phyloP scores from a whole-genome alignment of 2,113 vertebrate species.

The Engraulis encrasicolus region DNA sequence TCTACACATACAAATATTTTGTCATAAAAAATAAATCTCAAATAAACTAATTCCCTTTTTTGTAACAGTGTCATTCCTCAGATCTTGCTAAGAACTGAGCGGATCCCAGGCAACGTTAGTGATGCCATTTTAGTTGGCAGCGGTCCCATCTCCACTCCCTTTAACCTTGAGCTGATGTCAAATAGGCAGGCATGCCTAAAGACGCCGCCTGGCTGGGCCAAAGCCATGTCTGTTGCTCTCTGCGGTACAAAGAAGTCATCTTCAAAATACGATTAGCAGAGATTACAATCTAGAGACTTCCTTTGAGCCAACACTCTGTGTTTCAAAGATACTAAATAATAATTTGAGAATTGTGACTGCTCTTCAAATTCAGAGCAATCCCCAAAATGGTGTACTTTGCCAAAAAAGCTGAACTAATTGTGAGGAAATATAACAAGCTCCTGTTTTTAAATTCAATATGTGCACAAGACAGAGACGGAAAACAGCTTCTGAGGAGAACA shows the following conservation, averaged over 20 bases:
- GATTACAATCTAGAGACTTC: neutral
- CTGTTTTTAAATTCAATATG: neutral
- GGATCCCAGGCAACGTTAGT: neutral
- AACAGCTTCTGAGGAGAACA: neutral
- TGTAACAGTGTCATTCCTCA: neutral
- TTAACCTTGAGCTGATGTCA: constrained; percentile 17
- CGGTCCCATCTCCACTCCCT: neutral
- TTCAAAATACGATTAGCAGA: neutral
- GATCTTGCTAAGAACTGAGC: neutral
- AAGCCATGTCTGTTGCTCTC: too few relatives aligned
- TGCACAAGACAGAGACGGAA: neutral
- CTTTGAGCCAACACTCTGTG: neutral
- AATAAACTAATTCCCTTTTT: neutral
- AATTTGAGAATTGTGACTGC: neutral
- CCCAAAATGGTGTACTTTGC: neutral
- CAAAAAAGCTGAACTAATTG: neutral
- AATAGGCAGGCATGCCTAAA: neutral
- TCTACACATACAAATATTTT: too few relatives aligned
- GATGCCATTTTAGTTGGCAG: neutral
- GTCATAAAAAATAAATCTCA: too few relatives aligned
- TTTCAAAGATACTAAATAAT: neutral
- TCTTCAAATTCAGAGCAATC: neutral
- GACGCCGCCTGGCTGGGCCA: neutral
- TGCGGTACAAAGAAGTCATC: neutral
- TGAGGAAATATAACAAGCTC: neutral